Base-by-base conservation (phyloP, 2,888 invertebrate species). In the Papilio gigon region DNA sequence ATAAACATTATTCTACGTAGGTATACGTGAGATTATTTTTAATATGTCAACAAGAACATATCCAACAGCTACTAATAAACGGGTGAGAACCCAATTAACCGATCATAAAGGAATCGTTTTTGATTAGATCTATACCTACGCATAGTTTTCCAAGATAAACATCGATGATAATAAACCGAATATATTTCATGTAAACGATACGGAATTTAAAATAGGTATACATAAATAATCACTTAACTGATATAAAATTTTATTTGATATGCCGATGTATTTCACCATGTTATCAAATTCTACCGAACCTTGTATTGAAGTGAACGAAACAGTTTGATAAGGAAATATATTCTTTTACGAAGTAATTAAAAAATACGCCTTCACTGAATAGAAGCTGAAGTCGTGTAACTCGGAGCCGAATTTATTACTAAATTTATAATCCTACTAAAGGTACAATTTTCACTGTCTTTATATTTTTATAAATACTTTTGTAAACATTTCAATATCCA, bases 231-330 rank as follows among this genome's bases (percentile, higher is more conserved):
- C 65, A 65, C 69, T 69, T 69, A 65, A 42, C 22, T 33, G 65
- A 69, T 69, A 69, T 69, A 53, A 56, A 65, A 61, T 65, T 53
- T 61, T 61, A 61, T 69, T 65, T 69, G 69, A 69, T 61, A 50
- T 56, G 56, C 69, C 69, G 69, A 65, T 53, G 61, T 50, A 60
- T 69, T 69, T 65, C 53, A 61, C 44, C 65, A 69, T 35, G 40
- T 58, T 59, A 42, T 42, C 14, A 50, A 27, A 53, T 30, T 56
- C 27, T 30, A 56, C 53, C 9, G 17, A 56, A 30, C 53, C 30
- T 30, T 30, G 53, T 56, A 5, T 30, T 17, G 8, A 30, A 8
- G 30, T 53, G 8, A n/a, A n/a, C n/a, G 4, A 14, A 25, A 12
- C 11, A 9, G 4, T 40, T 40, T 40, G n/a, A 40, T 40, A 40